Conservation (phyloP, 2,888 invertebrate genomes). For the Cerastis rubricosa region DNA sequence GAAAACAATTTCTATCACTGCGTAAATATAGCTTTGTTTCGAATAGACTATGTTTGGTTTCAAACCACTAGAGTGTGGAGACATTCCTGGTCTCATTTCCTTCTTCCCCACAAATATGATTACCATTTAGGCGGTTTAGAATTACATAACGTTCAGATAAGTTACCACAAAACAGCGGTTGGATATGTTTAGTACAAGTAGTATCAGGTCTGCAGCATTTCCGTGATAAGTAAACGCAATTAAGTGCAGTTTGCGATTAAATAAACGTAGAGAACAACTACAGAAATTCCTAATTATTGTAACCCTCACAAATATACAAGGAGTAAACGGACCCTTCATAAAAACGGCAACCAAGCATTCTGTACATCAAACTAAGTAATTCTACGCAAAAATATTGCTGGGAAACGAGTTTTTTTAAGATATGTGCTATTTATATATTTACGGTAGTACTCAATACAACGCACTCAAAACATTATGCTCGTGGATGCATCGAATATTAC, state of each 20-base stretch:
- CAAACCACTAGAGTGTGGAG: not conserved
- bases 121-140: conserved; percentile 8
- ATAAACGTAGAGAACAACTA: not conserved
- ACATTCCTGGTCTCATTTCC: conserved; percentile 1
- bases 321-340: too few species aligned
- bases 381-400: too few species aligned
- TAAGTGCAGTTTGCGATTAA: not conserved
- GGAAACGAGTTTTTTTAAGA: too few species aligned
- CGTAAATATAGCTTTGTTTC: not conserved
- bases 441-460: too few species aligned
- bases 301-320: not conserved
- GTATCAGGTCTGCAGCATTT: not conserved
- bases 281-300: not conserved
- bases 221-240: not conserved
- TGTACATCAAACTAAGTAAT: too few species aligned
- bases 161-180: conserved; percentile 11
- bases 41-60: not conserved
- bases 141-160: conserved; percentile 1
- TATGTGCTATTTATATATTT: too few species aligned
- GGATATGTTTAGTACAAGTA: not conserved
- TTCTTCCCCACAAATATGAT: conserved; percentile 17
- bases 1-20: not conserved
- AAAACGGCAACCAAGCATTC: too few species aligned
- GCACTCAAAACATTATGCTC: too few species aligned
- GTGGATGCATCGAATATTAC: too few species aligned